Evolutionary conservation across 2,113 vertebrate species (phyloP).

Genomic region (Tretioscincus oriximinensis): DNA sequence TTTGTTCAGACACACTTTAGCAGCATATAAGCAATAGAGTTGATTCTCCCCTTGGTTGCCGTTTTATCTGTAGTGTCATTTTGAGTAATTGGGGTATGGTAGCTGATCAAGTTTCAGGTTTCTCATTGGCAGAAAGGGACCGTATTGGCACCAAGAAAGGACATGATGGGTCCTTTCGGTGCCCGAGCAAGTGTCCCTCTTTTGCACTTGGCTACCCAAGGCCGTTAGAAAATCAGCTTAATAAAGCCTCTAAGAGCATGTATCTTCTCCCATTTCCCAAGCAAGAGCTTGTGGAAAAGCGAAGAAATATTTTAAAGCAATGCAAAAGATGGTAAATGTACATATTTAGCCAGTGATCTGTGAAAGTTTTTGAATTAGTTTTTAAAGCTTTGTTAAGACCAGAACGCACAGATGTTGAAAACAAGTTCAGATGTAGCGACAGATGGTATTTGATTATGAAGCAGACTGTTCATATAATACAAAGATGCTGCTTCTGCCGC

Average conservation of each 20-base stretch:
- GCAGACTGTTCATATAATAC: conserved; percentile 99
- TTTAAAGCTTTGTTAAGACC: conserved; percentile 99
- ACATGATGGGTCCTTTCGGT: conserved; percentile 80
- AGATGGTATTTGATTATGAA: conserved; percentile 99
- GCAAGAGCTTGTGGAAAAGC: conserved; percentile 67
- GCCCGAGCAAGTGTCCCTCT: conserved; percentile 80
- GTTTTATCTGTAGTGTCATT: conserved; percentile 91
- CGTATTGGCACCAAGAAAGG: conserved; percentile 83
- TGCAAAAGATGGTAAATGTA: conserved; percentile 84
- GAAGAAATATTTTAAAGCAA: conserved; percentile 75
- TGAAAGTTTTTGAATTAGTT: conserved; percentile 96
- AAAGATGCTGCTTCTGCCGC: conserved; percentile 98
- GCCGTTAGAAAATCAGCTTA: conserved; percentile 84
- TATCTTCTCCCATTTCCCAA: conserved; percentile 67
- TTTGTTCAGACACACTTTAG: conserved; percentile 91
- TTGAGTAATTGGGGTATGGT: conserved; percentile 90
- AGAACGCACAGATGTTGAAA: conserved; percentile 99
- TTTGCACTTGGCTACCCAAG: conserved; percentile 85
- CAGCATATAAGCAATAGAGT: conserved; percentile 81
- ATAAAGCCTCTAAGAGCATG: conserved; percentile 74
- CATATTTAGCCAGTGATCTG: conserved; percentile 89
- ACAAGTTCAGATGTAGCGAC: conserved; percentile 99
- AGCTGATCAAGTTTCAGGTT: conserved; percentile 88
- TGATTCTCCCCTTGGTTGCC: conserved; percentile 97
- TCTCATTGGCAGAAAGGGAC: conserved; percentile 86